Base-by-base conservation (phyloP, 1,140 invertebrate species). In the Alviniconcha marisindica region DNA sequence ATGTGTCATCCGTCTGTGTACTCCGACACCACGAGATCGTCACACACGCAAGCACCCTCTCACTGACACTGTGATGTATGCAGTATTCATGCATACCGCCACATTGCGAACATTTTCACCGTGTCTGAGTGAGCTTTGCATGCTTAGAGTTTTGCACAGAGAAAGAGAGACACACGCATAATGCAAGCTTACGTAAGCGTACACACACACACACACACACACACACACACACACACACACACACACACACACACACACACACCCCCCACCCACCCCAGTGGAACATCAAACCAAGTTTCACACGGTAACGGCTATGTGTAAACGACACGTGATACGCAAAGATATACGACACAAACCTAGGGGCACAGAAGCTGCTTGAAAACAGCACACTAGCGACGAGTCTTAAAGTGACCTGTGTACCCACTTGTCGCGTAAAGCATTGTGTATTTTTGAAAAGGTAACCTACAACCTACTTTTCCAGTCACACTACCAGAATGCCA, bases 161-260 rank as follows among this genome's bases (percentile, higher is more conserved):
- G n/a, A n/a, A n/a, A n/a, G n/a, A n/a, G n/a, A n/a, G n/a, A n/a
- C n/a, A n/a, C n/a, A n/a, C n/a, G n/a, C n/a, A n/a, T n/a, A n/a
- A n/a, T n/a, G n/a, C n/a, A n/a, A n/a, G n/a, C n/a, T n/a, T n/a
- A n/a, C n/a, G n/a, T 71, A 28, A 31, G 28, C 14, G 28, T 38
- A 14, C 14, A 28, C 15, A n/a, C 69, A 73, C 69, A 73, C 24
- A 73, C 10, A 73, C 12, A 73, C 69, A 73, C 69, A 73, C 69
- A 31, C 69, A 73, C 69, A 31, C 69, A 73, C n/a, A 73, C n/a
- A 73, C 69, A 73, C 69, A 73, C 69, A 40, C 69, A 73, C 69
- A 73, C 69, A 73, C 69, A 40, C 69, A 73, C 69, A 5, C 69
- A 36, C 40, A 31, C 33, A 60, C 54, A 5, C 54, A 60, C 54